Evolutionary conservation across 2,888 invertebrate genomes (phyloP).

Genomic region (Salticus scenicus): DNA sequence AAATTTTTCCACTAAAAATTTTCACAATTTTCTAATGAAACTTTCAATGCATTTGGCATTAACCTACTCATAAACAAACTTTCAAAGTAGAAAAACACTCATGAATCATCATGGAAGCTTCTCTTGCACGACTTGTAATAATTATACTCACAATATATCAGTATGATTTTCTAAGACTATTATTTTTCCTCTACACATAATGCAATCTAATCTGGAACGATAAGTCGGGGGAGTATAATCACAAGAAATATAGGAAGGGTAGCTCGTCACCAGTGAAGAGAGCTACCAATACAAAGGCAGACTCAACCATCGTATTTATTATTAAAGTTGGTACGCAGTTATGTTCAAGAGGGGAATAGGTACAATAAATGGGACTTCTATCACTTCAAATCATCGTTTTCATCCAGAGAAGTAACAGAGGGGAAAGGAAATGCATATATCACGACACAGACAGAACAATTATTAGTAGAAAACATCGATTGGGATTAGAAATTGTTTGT

Average conservation of each 20-base stretch:
- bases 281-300: conserved; percentile 45
- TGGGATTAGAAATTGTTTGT: conserved; percentile 41
- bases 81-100: no score
- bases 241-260: conserved; percentile 52
- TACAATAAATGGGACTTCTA: conserved; percentile 63
- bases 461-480: conserved; percentile 47
- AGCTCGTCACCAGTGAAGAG: conserved; percentile 25
- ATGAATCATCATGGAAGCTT: no score
- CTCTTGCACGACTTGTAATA: background rate
- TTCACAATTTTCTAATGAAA: no score
- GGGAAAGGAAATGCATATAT: conserved; percentile 55
- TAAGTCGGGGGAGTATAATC: conserved; percentile 21
- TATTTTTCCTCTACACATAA: conserved; percentile 13
- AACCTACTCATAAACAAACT: no score
- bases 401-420: conserved; percentile 46
- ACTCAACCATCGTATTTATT: conserved; percentile 52
- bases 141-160: background rate
- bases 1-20: no score
- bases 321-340: conserved; percentile 49
- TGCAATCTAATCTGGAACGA: conserved; percentile 48
- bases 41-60: no score
- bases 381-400: conserved; percentile 66
- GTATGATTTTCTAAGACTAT: background rate
- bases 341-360: conserved; percentile 30
- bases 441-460: conserved; percentile 45